phyloP scores from a whole-genome alignment of 2,113 vertebrate genomes.

The Neodontobutis hainanensis region DNA sequence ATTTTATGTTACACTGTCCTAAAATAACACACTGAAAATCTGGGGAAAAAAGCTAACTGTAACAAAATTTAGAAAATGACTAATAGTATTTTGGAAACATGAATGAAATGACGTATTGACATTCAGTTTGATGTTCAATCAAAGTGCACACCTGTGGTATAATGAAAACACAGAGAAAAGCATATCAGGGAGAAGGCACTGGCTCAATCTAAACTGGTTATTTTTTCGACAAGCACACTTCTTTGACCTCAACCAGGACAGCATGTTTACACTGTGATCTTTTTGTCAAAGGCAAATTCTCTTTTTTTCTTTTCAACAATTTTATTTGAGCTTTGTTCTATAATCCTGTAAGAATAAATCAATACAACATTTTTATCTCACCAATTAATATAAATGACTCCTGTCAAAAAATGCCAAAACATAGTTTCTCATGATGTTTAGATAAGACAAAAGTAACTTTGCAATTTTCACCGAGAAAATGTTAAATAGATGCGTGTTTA shows the following conservation, averaged over 20 bases:
- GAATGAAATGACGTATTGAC: background rate
- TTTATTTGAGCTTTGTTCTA: background rate
- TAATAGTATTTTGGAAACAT: too few species aligned
- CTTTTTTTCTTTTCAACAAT: background rate
- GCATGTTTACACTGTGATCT: conserved; percentile 77
- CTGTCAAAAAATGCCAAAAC: background rate
- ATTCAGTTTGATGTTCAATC: conserved; percentile 23
- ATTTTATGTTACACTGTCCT: background rate
- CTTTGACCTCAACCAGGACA: conserved; percentile 78
- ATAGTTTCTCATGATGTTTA: conserved; percentile 14
- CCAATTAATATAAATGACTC: background rate
- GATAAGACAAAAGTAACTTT: conserved; percentile 1
- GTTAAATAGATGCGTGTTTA: conserved; percentile 27
- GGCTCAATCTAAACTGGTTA: background rate
- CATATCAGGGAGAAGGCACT: background rate
- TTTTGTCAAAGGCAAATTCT: conserved; percentile 76
- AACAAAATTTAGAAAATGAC: too few species aligned
- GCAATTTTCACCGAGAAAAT: conserved; percentile 22
- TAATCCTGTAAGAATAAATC: background rate
- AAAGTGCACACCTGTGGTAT: conserved; percentile 27
- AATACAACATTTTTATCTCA: background rate
- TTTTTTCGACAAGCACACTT: conserved; percentile 75
- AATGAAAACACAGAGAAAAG: conserved; percentile 11
- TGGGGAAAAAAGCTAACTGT: too few species aligned
- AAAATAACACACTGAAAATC: background rate